Conservation (phyloP, 2,888 invertebrate genomes). For the Autographa pulchrina region DNA sequence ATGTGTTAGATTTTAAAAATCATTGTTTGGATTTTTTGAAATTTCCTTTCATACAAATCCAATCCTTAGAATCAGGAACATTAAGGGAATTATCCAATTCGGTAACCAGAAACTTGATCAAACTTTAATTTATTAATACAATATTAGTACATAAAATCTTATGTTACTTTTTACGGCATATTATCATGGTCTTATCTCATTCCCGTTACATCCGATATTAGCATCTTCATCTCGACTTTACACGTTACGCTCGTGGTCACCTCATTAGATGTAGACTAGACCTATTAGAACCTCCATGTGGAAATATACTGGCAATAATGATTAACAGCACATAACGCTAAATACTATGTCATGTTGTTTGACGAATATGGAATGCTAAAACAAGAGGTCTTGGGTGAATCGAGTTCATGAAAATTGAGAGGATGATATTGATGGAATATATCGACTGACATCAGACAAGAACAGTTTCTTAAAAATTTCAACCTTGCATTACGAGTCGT, state of each 20-base stretch:
- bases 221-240: constrained; percentile 47
- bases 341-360: neutral
- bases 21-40: too few species aligned
- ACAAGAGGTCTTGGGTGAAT: neutral
- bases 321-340: neutral
- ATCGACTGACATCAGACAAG: too few species aligned
- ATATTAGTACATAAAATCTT: too few species aligned
- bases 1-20: too few species aligned
- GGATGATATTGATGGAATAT: neutral
- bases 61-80: too few species aligned
- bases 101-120: too few species aligned
- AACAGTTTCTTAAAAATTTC: too few species aligned
- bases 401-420: neutral
- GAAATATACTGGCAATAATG: constrained; percentile 28
- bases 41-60: too few species aligned
- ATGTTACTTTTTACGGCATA: neutral
- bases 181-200: constrained; percentile 20
- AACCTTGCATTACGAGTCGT: too few species aligned
- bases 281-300: constrained; percentile 30
- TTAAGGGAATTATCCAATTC: too few species aligned
- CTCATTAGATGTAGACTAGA: constrained; percentile 59
- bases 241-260: constrained; percentile 46
- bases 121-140: too few species aligned
- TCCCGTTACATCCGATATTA: constrained; percentile 57
- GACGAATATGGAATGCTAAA: neutral